Percentiles rank a stretch among this genome's conserved stretches.
phyloP scores from a whole-genome alignment of 2,888 invertebrate species.

The Hylaea fasciaria region DNA sequence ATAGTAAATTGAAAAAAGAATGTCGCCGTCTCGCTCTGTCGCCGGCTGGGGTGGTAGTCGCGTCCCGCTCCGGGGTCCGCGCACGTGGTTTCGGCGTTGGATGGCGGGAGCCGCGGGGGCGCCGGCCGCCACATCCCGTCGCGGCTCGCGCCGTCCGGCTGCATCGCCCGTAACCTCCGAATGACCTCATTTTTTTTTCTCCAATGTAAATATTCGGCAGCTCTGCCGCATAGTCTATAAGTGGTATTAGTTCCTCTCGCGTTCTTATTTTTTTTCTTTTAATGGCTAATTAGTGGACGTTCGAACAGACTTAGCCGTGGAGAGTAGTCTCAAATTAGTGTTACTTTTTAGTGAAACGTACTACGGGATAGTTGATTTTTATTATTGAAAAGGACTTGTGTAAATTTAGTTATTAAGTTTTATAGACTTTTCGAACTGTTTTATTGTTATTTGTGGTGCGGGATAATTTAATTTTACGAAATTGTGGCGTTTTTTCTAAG shows the following conservation, averaged over 20 bases:
- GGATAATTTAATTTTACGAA: conserved; percentile 38
- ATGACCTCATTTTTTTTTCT: conserved; percentile 84
- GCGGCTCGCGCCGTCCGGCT: conserved; percentile 83
- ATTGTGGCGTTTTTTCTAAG: conserved; percentile 24
- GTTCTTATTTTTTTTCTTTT: conserved; percentile 57
- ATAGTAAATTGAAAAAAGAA: conserved; percentile 84
- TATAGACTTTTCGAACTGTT: conserved; percentile 52
- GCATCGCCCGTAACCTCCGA: conserved; percentile 84
- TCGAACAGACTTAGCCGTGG: conserved; percentile 59
- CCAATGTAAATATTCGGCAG: conserved; percentile 84
- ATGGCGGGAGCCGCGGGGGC: conserved; percentile 47
- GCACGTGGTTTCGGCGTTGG: conserved; percentile 76
- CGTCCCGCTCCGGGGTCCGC: conserved; percentile 71
- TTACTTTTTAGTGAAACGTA: conserved; percentile 61
- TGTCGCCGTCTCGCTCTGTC: conserved; percentile 61
- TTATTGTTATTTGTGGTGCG: conserved; percentile 61
- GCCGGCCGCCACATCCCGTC: conserved; percentile 72
- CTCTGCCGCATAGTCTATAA: conserved; percentile 83
- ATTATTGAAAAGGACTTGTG: conserved; percentile 41
- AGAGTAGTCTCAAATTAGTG: conserved; percentile 61
- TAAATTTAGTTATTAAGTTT: conserved; percentile 55
- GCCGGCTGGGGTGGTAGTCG: conserved; percentile 41
- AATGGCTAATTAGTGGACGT: conserved; percentile 62
- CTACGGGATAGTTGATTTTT: conserved; percentile 50
- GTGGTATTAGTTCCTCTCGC: conserved; percentile 83